Conservation (phyloP, 2,797 vertebrate species). For the Simalia tracyae region DNA sequence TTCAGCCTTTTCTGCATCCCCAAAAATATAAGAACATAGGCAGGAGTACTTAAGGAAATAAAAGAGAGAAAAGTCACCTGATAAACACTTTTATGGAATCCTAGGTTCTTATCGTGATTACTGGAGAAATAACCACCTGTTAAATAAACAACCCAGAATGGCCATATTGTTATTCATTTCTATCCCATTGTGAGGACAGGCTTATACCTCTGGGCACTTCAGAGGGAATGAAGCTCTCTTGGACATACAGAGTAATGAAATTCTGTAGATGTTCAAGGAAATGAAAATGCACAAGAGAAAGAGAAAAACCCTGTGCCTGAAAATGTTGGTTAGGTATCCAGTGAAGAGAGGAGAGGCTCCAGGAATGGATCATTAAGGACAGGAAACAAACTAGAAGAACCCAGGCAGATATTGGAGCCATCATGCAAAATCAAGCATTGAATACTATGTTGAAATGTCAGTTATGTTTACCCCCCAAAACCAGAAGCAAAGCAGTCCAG, state of each 20-base stretch:
- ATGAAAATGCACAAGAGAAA: neutral
- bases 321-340: neutral
- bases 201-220: neutral
- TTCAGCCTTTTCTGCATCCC: neutral
- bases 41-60: neutral
- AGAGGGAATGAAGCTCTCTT: neutral
- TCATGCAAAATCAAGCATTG: neutral
- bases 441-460: neutral
- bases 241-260: neutral
- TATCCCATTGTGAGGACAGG: neutral
- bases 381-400: neutral
- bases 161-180: neutral
- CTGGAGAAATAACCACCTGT: neutral
- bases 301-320: neutral
- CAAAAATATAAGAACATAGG: neutral
- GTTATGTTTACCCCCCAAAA: neutral
- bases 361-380: neutral
- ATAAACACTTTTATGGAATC: neutral
- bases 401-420: neutral
- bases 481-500: neutral
- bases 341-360: neutral
- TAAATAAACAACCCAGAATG: neutral
- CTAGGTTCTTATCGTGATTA: neutral
- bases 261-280: neutral
- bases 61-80: neutral